Percentiles rank a stretch among this genome's conserved stretches.
Conservation (phyloP, 2,888 invertebrate genomes). For the Lumbricus terrestris region DNA sequence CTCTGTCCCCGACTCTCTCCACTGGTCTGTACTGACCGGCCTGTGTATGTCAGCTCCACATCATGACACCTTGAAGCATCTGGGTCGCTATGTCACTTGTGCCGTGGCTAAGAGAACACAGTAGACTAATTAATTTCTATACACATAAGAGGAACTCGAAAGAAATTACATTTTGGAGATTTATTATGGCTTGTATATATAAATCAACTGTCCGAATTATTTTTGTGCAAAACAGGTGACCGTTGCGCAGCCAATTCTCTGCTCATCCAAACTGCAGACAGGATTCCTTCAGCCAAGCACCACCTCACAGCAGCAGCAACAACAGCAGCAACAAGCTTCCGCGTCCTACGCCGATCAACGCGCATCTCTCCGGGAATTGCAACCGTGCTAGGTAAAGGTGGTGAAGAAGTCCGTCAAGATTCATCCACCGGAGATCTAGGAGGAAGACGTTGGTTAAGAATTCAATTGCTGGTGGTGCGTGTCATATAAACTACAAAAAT, state of each 20-base stretch:
- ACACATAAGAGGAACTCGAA: no score
- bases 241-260: neutral
- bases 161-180: no score
- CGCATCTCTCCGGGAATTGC: neutral
- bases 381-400: neutral
- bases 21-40: no score
- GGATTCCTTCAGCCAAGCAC: neutral
- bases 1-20: no score
- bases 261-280: neutral
- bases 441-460: neutral
- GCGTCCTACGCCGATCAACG: neutral
- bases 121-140: no score
- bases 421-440: neutral
- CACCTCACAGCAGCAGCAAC: neutral
- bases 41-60: no score
- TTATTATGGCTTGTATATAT: no score
- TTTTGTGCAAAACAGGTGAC: neutral
- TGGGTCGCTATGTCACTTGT: no score
- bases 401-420: neutral
- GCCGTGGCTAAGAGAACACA: no score
- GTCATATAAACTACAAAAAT: no score
- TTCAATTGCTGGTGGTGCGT: neutral
- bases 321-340: no score
- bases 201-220: neutral
- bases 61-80: no score